A percentile compares a stretch with the other conserved stretches of the same genome.
These are phyloP conservation scores for Magallana ariakensis DNA, from an alignment of 1,140 invertebrate species.

Conservation along the genomic window DNA sequence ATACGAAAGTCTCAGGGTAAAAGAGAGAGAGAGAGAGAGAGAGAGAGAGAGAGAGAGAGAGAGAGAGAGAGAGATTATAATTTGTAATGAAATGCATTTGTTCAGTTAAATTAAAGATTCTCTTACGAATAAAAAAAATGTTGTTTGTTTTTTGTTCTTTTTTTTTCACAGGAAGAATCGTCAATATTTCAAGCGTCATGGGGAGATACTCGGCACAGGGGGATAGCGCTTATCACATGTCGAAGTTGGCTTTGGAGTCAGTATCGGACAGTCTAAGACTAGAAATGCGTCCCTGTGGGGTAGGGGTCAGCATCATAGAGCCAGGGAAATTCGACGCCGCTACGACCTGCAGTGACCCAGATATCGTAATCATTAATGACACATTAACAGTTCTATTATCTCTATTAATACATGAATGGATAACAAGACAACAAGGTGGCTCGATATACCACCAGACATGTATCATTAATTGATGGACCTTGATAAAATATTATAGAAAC, in stretches of 20 bases:
- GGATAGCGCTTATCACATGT: slow-evolving; percentile 87
- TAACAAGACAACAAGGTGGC: no score
- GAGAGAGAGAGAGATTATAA: neutral
- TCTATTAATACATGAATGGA: no score
- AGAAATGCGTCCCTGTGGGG: slow-evolving; percentile 75
- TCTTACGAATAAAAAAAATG: no score
- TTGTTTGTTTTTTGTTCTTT: neutral
- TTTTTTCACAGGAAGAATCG: slow-evolving; percentile 82
- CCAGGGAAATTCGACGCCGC: slow-evolving; percentile 76
- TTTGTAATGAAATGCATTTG: no score
- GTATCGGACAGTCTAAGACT: slow-evolving; percentile 71
- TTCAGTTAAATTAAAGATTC: no score
- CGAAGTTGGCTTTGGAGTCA: slow-evolving; percentile 87
- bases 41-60: neutral
- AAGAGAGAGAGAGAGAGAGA: slow-evolving; percentile 1
- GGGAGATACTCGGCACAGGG: slow-evolving; percentile 86
- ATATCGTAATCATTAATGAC: slow-evolving; percentile 43
- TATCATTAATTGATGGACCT: no score
- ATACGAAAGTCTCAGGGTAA: slow-evolving; percentile 84
- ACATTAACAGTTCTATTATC: no score
- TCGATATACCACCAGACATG: no score
- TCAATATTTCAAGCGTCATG: slow-evolving; percentile 91
- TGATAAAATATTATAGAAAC: no score
- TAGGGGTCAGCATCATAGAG: slow-evolving; percentile 73
- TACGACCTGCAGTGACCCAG: slow-evolving; percentile 62